Evolutionary conservation across 2,888 invertebrate genomes (phyloP), one percentile per base, ranked within the genome.

Genomic region (Tinea trinotella): DNA sequence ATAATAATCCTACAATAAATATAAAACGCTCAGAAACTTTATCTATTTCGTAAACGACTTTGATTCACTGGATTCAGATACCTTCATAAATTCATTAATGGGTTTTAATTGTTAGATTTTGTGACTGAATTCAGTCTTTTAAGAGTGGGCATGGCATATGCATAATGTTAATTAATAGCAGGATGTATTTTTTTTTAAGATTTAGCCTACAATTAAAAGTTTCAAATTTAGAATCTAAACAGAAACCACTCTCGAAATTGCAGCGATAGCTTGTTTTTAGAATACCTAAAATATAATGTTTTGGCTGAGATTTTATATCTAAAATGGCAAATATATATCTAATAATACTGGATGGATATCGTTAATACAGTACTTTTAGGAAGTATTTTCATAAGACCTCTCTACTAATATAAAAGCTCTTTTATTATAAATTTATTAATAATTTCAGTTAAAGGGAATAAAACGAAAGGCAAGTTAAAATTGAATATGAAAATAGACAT

Each of bases 281-380:
- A 22, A 22, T 22, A 7, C 10, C 35, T 40, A 4, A 4, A 40
- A 15, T 7, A 40, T 40, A 40, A 24, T 12, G 40, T 7, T 15
- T n/a, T 40, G 40, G 40, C 18, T 19, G 19, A 46, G 15, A 19
- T 46, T 5, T 44, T 15, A 44, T 36, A 46, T 46, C n/a, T 40
- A 40, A 15, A 40, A 15, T 70, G 13, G 40, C 40, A 40, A 40
- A 40, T 22, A 13, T 44, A 19, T 34, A 73, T 81, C 80, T 83
- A 83, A 82, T 81, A 81, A 84, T 83, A 84, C 80, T 84, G 84
- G 83, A 84, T 82, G 82, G 81, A 83, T 70, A 81, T 20, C 2
- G 3, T 3, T 15, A 48, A 24, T 50, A 24, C 13, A 24, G 5
- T 40, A 40, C 4, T 74, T 76, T 76, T 77, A 70, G 78, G 77